Evolutionary conservation across 2,113 vertebrate species (phyloP).

Genomic region (Chaetorhynchus papuensis): DNA sequence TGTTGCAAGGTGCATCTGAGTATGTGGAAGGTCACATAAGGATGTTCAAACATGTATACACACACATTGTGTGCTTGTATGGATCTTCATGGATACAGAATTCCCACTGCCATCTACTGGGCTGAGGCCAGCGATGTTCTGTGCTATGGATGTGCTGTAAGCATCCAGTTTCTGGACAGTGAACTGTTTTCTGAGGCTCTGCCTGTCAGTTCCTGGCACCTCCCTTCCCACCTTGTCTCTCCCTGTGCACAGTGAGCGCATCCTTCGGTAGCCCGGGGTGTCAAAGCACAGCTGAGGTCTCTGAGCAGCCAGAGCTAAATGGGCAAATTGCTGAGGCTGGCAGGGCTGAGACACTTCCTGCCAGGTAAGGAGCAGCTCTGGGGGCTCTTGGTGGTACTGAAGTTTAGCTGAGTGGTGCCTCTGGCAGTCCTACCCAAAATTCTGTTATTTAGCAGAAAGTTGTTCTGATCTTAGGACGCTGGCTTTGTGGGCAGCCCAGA

Average conservation of each 20-base stretch:
- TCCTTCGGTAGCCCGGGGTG: not conserved
- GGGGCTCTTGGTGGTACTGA: not conserved
- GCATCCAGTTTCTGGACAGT: not conserved
- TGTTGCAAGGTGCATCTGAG: constrained; percentile 47
- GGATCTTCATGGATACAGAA: not conserved
- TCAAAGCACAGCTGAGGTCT: not conserved
- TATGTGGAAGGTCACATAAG: constrained; percentile 46
- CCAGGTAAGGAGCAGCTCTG: not conserved
- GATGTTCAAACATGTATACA: not conserved
- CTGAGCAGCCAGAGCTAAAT: not conserved
- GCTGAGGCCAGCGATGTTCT: not conserved
- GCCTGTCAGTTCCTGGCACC: not conserved
- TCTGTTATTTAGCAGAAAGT: not conserved
- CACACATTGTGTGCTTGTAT: not conserved
- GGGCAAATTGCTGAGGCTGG: not conserved
- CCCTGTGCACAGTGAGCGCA: not conserved
- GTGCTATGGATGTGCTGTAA: not conserved
- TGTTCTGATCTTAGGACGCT: not conserved
- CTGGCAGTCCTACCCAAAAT: not conserved
- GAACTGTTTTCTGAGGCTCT: not conserved
- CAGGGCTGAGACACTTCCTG: not conserved
- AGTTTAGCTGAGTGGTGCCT: not conserved
- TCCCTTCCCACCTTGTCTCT: not conserved
- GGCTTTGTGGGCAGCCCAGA: not conserved
- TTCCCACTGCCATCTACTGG: not conserved